Evolutionary conservation across 1,140 invertebrate genomes (phyloP).

Genomic region (Leptoteleia sp.): DNA sequence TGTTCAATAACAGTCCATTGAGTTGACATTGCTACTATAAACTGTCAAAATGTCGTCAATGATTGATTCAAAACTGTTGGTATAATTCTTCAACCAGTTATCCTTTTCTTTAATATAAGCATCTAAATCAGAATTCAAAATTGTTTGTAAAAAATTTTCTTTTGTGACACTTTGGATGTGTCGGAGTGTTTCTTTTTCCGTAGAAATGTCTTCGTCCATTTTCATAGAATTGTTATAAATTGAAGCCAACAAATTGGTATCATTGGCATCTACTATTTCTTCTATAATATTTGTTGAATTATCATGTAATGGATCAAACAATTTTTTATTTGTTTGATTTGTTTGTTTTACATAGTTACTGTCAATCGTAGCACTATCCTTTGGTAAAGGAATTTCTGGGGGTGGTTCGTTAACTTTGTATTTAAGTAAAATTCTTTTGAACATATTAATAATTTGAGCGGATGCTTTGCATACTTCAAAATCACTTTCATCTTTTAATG

Average conservation of each 20-base stretch:
- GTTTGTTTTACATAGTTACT: constrained; percentile 68
- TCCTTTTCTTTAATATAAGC: constrained; percentile 81
- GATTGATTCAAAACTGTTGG: constrained; percentile 83
- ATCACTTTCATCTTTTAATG: constrained; percentile 87
- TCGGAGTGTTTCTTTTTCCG: constrained; percentile 74
- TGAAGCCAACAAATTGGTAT: constrained; percentile 83
- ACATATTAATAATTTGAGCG: constrained; percentile 81
- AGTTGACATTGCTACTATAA: constrained; percentile 81
- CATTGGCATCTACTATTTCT: constrained; percentile 79
- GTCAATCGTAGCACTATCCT: constrained; percentile 73
- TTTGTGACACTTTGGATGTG: constrained; percentile 80
- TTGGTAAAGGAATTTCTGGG: constrained; percentile 73
- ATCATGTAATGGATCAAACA: constrained; percentile 5
- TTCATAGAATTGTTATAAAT: constrained; percentile 81
- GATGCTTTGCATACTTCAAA: constrained; percentile 85
- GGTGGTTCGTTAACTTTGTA: constrained; percentile 81
- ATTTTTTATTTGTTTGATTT: constrained; percentile 37
- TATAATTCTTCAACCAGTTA: constrained; percentile 82
- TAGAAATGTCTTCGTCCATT: constrained; percentile 67
- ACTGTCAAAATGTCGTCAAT: constrained; percentile 85
- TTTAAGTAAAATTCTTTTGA: constrained; percentile 83
- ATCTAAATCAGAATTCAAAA: constrained; percentile 82
- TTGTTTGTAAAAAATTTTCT: constrained; percentile 81
- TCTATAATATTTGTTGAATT: constrained; percentile 74
- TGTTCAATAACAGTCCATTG: constrained; percentile 86